Evolutionary conservation across 2,797 vertebrate genomes (phyloP), one percentile per base, ranked within the genome.

Genomic region (Gouania willdenowi): DNA sequence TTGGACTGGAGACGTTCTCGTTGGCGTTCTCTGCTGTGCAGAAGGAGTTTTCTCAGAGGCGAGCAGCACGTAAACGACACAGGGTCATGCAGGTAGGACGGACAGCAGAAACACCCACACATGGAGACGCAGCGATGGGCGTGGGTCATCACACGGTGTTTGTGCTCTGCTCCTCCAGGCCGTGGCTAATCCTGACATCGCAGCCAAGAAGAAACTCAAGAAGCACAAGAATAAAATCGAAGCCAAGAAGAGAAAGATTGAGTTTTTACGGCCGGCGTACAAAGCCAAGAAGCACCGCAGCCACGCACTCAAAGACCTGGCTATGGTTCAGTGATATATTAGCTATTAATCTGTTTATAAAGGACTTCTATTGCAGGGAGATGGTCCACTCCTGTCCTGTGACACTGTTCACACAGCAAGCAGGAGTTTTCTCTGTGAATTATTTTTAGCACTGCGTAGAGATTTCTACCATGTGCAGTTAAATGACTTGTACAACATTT

Each of bases 191-290:
- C 95, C 95, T 0, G 96, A 94, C 9, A 62, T 98, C 5, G 95
- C 97, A 23, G 95, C 94, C n/a, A 92, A 90, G 81, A 98, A 91
- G 79, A 99, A 98, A 68, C 52, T 98, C 19, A 98, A 98, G 80
- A 96, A 93, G 74, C 91, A 98, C 52, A 93, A 87, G 67, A 98
- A 91, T 71, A 98, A 97, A 87, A 91, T 83, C 0, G 93, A 95
- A 84, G 91, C 92, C 4, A 95, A 88, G 73, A 99, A 99, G 73
- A 92, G 95, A 65, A 99, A 98, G 79, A 92, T 91, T 0, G 93
- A 94, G 61, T 89, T 92, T 49, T 76, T 95, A 3, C 88, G 87
- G 11, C 92, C 93, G 0, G 81, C 81, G 17, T 92, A 92, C 58
- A 98, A 94, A 80, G 91, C 93, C 10, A 99, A 98, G 82, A 93